Evolutionary conservation across 2,888 invertebrate genomes (phyloP).

Genomic region (Eledona agricola): DNA sequence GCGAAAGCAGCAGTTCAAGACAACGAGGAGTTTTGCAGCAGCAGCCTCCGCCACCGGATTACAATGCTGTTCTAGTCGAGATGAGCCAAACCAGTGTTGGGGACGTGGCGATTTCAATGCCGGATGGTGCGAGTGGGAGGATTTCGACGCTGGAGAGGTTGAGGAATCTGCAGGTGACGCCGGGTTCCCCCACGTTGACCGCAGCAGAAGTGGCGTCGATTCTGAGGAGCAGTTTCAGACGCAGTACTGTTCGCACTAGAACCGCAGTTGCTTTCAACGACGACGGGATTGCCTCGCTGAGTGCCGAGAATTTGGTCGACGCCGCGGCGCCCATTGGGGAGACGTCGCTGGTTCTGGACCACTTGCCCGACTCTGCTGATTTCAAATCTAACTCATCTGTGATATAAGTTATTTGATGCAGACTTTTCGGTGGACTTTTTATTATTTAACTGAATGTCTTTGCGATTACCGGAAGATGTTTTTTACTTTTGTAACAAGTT

Average conservation of each 20-base stretch:
- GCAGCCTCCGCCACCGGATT: conserved; percentile 70
- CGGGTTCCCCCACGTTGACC: conserved; percentile 61
- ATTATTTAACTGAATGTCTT: conserved; percentile 13
- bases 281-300: conserved; percentile 60
- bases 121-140: conserved; percentile 39
- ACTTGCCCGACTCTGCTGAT: conserved; percentile 49
- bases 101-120: conserved; percentile 42
- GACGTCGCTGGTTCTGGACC: conserved; percentile 59
- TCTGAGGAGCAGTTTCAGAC: conserved; percentile 67
- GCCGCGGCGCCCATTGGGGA: conserved; percentile 69
- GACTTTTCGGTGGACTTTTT: conserved; percentile 22
- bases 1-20: conserved; percentile 59
- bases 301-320: conserved; percentile 70
- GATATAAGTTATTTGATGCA: conserved; percentile 53
- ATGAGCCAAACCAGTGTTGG: conserved; percentile 64
- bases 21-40: conserved; percentile 40
- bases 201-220: conserved; percentile 69
- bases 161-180: conserved; percentile 48
- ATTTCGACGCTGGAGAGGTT: conserved; percentile 53
- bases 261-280: conserved; percentile 52
- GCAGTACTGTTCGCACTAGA: conserved; percentile 60
- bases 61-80: conserved; percentile 70
- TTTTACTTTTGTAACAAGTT: conserved; percentile 42
- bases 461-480: conserved; percentile 31
- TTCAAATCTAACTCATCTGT: conserved; percentile 56